Percentiles rank a stretch among this genome's conserved stretches.
Conservation (phyloP, 92 coral and sea anemone species). For the Paramuricea clavata region DNA sequence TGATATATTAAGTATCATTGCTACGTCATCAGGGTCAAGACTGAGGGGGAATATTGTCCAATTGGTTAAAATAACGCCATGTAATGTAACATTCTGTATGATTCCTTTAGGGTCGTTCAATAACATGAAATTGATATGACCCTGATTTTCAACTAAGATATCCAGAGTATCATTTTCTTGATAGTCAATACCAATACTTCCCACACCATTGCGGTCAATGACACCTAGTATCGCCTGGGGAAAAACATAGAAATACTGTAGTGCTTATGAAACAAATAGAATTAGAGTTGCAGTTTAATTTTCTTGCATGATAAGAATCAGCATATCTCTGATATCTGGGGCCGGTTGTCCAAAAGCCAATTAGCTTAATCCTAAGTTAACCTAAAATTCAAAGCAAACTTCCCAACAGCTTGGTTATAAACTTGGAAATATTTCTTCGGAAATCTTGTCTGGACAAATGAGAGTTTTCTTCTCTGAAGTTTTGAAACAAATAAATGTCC, state of each 20-base stretch:
- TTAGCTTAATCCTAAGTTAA: no score
- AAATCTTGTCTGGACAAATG: no score
- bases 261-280: not conserved
- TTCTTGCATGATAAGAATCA: not conserved
- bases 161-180: conserved; percentile 1
- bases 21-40: conserved; percentile 38
- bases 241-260: not conserved
- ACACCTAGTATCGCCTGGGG: conserved; percentile 18
- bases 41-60: conserved; percentile 89
- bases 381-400: no score
- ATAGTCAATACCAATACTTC: not conserved
- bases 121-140: conserved; percentile 75
- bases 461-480: no score
- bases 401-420: no score
- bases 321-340: no score
- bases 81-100: conserved; percentile 86
- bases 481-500: no score
- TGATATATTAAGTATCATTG: not conserved
- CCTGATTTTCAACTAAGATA: conserved; percentile 91
- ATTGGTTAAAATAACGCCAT: conserved; percentile 59
- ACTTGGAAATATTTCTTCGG: no score
- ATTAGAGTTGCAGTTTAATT: not conserved
- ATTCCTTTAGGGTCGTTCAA: conserved; percentile 88
- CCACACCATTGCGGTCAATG: conserved; percentile 5
- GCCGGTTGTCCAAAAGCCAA: no score